phyloP scores from a whole-genome alignment of 2,797 vertebrate genomes.

The Lagodon rhomboides region DNA sequence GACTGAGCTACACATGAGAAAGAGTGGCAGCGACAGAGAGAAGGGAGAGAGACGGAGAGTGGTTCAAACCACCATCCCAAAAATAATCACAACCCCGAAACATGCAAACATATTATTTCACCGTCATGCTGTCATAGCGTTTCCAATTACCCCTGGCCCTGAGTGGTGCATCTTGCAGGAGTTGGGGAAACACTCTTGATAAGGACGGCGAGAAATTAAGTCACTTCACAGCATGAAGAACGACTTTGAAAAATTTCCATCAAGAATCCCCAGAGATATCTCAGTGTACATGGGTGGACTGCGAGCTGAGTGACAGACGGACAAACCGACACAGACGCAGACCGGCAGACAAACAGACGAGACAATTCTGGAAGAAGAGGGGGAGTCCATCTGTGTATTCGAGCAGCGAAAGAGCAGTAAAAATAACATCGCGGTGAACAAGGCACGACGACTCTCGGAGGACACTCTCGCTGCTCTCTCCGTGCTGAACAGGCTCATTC shows the following conservation, averaged over 20 bases:
- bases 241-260: slow-evolving; percentile 69
- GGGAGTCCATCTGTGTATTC: slow-evolving; percentile 67
- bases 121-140: slow-evolving; percentile 34
- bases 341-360: slow-evolving; percentile 25
- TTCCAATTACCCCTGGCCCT: slow-evolving; percentile 64
- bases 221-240: slow-evolving; percentile 66
- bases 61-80: slow-evolving; percentile 38
- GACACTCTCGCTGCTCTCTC: slow-evolving; percentile 56
- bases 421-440: slow-evolving; percentile 71
- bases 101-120: slow-evolving; percentile 65
- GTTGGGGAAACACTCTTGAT: slow-evolving; percentile 57
- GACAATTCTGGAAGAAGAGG: slow-evolving; percentile 41
- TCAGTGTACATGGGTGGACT: slow-evolving; percentile 41
- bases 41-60: slow-evolving; percentile 8
- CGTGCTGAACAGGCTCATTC: slow-evolving; percentile 64
- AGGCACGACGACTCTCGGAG: slow-evolving; percentile 54
- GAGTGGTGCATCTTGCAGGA: slow-evolving; percentile 57
- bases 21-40: slow-evolving; percentile 11
- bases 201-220: slow-evolving; percentile 65
- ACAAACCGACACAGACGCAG: slow-evolving; percentile 27
- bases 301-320: slow-evolving; percentile 48
- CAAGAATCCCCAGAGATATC: slow-evolving; percentile 60
- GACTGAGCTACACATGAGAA: slow-evolving; percentile 44
- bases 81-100: slow-evolving; percentile 52
- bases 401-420: slow-evolving; percentile 67